phyloP scores from a whole-genome alignment of 2,113 vertebrate species.

The Anoura caudifer region DNA sequence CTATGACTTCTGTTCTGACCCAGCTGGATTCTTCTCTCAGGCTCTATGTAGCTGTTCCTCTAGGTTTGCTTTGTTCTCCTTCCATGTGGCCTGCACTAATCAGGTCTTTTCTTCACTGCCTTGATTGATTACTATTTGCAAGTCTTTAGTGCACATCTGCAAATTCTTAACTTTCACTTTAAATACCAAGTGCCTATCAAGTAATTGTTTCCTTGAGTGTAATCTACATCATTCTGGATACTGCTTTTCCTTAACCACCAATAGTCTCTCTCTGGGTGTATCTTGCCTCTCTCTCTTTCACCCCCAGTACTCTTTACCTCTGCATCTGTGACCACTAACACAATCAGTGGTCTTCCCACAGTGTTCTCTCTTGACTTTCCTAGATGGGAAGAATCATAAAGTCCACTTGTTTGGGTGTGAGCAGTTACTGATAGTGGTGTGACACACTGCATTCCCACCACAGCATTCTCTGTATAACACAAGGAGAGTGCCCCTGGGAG shows the following conservation, averaged over 20 bases:
- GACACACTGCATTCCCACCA: neutral
- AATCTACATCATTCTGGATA: neutral
- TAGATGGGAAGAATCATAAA: neutral
- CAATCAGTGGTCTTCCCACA: neutral
- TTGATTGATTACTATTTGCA: neutral
- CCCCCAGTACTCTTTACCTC: neutral
- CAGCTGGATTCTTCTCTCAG: neutral
- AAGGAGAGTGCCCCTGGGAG: neutral
- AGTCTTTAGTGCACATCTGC: neutral
- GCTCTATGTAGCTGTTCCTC: neutral
- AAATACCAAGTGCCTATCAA: neutral
- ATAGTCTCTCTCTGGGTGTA: neutral
- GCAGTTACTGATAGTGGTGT: neutral
- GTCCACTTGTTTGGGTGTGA: neutral
- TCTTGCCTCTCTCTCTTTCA: neutral
- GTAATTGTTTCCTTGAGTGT: neutral
- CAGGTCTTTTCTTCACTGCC: neutral
- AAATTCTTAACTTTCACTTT: conserved; percentile 8
- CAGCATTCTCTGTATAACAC: neutral
- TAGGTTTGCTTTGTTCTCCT: neutral
- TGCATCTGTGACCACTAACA: neutral
- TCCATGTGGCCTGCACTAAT: neutral
- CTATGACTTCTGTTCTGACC: neutral
- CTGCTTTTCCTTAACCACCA: neutral
- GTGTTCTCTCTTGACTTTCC: neutral